Evolutionary conservation across 2,888 invertebrate genomes (phyloP).

Genomic region (Eilema caniola): DNA sequence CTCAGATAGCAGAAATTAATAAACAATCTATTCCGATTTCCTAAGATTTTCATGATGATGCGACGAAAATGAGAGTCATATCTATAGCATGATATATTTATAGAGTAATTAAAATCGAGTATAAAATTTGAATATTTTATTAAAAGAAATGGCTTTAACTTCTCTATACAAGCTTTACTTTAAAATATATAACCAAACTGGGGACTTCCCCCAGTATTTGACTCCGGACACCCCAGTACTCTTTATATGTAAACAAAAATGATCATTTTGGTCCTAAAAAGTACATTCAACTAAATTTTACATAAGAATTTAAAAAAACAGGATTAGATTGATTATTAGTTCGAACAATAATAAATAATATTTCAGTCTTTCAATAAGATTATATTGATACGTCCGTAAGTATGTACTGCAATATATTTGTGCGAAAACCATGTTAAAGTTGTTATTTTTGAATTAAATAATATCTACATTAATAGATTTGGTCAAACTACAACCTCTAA

Average conservation of each 20-base stretch:
- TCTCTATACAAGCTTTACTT: no score
- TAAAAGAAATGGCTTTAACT: no score
- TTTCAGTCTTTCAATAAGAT: constrained; percentile 52
- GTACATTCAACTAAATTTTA: no score
- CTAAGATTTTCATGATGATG: background rate
- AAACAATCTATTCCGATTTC: background rate
- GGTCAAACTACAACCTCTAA: constrained; percentile 3
- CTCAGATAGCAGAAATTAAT: background rate
- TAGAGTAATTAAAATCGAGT: background rate
- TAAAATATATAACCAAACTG: no score
- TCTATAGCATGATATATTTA: background rate
- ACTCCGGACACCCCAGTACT: no score
- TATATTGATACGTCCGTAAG: background rate
- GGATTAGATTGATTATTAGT: background rate
- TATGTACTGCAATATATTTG: constrained; percentile 7
- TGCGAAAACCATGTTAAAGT: background rate
- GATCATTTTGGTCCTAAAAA: no score
- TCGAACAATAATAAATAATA: background rate
- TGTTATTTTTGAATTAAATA: background rate
- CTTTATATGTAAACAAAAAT: no score
- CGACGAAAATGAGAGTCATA: no score
- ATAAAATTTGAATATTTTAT: background rate
- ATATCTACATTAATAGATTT: background rate
- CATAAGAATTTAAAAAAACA: background rate
- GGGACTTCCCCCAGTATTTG: no score